Percentiles rank a stretch among this genome's conserved stretches.
These are phyloP conservation scores for Argentina silus DNA, from an alignment of 2,797 vertebrate species.

Conservation along the genomic window DNA sequence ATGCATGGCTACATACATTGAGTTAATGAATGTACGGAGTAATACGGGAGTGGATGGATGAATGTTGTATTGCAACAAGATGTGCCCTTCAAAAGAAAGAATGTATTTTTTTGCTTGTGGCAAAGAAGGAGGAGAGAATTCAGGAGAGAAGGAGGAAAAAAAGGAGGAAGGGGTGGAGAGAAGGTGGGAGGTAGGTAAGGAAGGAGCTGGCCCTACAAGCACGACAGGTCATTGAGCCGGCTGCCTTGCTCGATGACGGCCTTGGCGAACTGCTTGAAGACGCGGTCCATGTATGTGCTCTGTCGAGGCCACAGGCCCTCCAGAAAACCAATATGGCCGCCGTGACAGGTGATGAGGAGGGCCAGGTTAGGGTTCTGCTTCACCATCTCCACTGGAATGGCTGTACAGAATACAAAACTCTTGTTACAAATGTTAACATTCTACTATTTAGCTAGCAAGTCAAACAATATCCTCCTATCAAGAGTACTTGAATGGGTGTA, in stretches of 20 bases:
- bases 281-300: constrained; percentile 98
- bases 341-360: constrained; percentile 91
- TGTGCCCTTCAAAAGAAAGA: constrained; percentile 61
- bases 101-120: constrained; percentile 66
- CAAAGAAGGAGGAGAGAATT: constrained; percentile 26
- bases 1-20: constrained; percentile 38
- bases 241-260: constrained; percentile 91
- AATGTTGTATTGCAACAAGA: constrained; percentile 42
- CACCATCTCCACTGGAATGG: constrained; percentile 92
- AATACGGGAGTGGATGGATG: constrained; percentile 39
- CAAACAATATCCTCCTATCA: not conserved
- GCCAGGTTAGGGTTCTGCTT: constrained; percentile 97
- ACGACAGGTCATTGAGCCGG: constrained; percentile 77
- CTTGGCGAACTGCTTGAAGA: constrained; percentile 97
- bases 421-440: no score
- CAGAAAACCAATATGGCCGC: constrained; percentile 98
- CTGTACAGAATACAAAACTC: constrained; percentile 66
- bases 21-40: constrained; percentile 28
- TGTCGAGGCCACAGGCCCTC: constrained; percentile 96
- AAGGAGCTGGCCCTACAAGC: constrained; percentile 38
- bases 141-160: constrained; percentile 6
- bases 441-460: not conserved
- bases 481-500: no score
- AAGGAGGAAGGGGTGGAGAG: constrained; percentile 16
- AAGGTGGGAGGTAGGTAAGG: constrained; percentile 25